These are phyloP conservation scores for Dryadula phaetusa DNA, from an alignment of 2,888 invertebrate genomes.

Conservation along the genomic window DNA sequence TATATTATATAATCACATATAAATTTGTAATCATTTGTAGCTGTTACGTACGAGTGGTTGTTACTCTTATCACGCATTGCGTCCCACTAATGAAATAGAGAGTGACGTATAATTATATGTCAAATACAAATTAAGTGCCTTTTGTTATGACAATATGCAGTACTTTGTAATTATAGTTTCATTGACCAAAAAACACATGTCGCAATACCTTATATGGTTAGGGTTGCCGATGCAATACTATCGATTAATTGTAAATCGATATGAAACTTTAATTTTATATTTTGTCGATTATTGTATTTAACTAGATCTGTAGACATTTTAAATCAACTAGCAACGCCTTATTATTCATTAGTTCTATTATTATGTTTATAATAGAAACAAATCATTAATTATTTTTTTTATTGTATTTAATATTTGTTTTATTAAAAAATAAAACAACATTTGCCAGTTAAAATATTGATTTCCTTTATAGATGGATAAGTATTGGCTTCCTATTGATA, in stretches of 20 bases:
- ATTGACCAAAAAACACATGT: constrained; percentile 47
- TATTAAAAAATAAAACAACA: not conserved
- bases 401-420: too few species aligned
- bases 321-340: too few species aligned
- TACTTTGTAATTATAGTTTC: constrained; percentile 51
- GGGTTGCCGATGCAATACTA: constrained; percentile 38
- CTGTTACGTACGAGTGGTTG: constrained; percentile 32
- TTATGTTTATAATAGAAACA: too few species aligned
- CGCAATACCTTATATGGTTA: constrained; percentile 40
- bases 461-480: constrained; percentile 42
- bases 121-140: constrained; percentile 54
- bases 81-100: constrained; percentile 51
- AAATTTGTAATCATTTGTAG: constrained; percentile 15
- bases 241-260: not conserved
- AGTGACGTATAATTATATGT: constrained; percentile 56
- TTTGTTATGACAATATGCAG: constrained; percentile 55
- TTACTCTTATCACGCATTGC: constrained; percentile 45
- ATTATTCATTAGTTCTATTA: too few species aligned
- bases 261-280: not conserved
- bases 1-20: constrained; percentile 16
- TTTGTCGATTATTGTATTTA: too few species aligned
- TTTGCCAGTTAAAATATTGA: not conserved
- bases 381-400: too few species aligned
- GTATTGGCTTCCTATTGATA: constrained; percentile 50
- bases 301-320: too few species aligned